Percentiles rank a stretch among this genome's conserved stretches.
Conservation (phyloP, 2,113 vertebrate genomes). For the Tragelaphus strepsiceros region DNA sequence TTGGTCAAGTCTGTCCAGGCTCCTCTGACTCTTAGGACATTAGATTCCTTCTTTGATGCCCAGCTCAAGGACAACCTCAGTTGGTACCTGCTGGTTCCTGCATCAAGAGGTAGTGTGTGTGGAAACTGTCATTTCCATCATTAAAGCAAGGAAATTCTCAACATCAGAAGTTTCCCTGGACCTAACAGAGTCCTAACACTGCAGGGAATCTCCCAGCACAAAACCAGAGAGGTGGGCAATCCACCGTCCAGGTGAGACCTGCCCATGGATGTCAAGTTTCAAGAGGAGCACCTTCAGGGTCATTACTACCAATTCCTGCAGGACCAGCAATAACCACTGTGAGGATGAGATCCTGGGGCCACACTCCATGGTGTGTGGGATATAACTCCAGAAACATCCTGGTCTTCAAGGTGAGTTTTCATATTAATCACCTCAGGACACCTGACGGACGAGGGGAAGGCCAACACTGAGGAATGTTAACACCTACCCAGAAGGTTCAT, state of each 20-base stretch:
- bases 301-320: rapidly evolving
- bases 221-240: neutral
- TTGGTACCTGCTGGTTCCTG: neutral
- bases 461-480: rapidly evolving
- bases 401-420: neutral
- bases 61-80: neutral
- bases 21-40: neutral
- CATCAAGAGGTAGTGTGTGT: neutral
- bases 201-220: neutral
- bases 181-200: neutral
- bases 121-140: neutral
- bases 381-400: neutral
- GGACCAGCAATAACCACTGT: neutral
- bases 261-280: neutral
- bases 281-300: neutral
- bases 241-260: neutral
- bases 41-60: rapidly evolving
- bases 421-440: neutral
- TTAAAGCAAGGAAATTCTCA: neutral
- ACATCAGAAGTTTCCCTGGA: rapidly evolving
- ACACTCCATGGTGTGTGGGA: neutral
- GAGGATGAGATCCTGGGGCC: neutral
- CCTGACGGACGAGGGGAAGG: rapidly evolving
- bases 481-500: neutral
- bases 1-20: neutral